These are phyloP conservation scores for Excalfactoria chinensis DNA, from an alignment of 2,113 vertebrate species.

Conservation along the genomic window DNA sequence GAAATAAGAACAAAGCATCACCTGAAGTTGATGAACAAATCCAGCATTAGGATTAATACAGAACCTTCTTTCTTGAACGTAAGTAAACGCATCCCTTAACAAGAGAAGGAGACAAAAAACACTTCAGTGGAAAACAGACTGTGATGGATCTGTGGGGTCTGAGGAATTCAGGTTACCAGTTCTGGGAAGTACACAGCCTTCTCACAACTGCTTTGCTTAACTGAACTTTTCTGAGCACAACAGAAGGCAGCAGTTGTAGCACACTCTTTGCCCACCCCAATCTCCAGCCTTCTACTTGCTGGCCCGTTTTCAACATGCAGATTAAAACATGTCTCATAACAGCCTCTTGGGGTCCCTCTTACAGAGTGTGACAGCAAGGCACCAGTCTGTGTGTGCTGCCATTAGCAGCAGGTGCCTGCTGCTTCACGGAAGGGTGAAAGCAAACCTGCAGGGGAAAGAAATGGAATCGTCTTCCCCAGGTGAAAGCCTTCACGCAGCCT, in stretches of 20 bases:
- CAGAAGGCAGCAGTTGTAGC: background rate
- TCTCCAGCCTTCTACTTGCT: background rate
- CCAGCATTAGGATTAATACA: constrained; percentile 99
- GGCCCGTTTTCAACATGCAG: background rate
- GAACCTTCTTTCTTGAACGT: constrained; percentile 98
- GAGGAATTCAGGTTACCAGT: background rate
- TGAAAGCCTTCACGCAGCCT: background rate
- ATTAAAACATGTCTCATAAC: background rate
- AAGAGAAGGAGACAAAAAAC: constrained; percentile 2
- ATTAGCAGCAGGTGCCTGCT: background rate
- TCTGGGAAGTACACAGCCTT: background rate
- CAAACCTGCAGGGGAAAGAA: background rate
- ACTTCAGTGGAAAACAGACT: background rate
- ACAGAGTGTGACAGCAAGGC: background rate
- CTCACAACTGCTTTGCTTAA: background rate
- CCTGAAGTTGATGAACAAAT: constrained; percentile 99
- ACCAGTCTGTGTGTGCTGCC: background rate
- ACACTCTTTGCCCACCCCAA: background rate
- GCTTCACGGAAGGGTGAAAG: background rate
- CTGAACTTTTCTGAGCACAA: background rate
- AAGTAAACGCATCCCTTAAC: constrained; percentile 94
- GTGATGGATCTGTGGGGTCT: background rate
- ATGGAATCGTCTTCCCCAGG: background rate
- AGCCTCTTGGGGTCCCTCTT: background rate
- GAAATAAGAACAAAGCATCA: constrained; percentile 54